phyloP scores from a whole-genome alignment of 2,888 invertebrate species.

The Agrilus mali region DNA sequence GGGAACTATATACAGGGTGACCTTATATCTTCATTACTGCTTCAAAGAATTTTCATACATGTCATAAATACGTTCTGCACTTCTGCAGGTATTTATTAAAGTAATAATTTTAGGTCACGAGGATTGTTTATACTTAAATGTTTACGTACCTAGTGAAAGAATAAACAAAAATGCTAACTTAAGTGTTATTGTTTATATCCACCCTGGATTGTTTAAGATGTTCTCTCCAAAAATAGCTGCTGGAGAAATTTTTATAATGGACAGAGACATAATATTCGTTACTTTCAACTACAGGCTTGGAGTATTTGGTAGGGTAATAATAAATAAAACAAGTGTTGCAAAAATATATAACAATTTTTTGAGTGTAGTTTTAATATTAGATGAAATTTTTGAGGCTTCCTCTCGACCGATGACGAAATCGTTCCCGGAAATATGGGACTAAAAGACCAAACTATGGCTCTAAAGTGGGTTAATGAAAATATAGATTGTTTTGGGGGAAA shows the following conservation, averaged over 20 bases:
- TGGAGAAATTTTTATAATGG: constrained; percentile 31
- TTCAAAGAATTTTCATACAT: too few species aligned
- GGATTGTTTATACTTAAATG: constrained; percentile 53
- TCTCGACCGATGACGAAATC: too few species aligned
- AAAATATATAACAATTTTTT: too few species aligned
- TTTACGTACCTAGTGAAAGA: constrained; percentile 42
- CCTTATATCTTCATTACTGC: too few species aligned
- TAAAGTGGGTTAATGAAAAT: constrained; percentile 52
- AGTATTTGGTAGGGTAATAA: constrained; percentile 22
- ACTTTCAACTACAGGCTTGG: constrained; percentile 27
- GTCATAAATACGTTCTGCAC: too few species aligned
- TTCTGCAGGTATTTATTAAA: too few species aligned
- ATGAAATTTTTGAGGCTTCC: too few species aligned
- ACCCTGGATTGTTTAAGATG: constrained; percentile 37
- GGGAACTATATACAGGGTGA: too few species aligned
- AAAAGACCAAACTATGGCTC: constrained; percentile 54
- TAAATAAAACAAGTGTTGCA: too few species aligned
- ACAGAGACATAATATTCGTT: constrained; percentile 27
- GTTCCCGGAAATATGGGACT: too few species aligned
- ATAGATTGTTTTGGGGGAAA: constrained; percentile 55
- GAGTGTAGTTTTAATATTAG: too few species aligned
- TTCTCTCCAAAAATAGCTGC: constrained; percentile 33
- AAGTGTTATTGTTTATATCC: constrained; percentile 36
- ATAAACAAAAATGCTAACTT: constrained; percentile 28
- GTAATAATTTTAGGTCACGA: constrained; percentile 40